Percentiles rank a stretch among this genome's conserved stretches.
These are phyloP conservation scores for Apis florea DNA, from an alignment of 1,140 invertebrate genomes.

Conservation along the genomic window DNA sequence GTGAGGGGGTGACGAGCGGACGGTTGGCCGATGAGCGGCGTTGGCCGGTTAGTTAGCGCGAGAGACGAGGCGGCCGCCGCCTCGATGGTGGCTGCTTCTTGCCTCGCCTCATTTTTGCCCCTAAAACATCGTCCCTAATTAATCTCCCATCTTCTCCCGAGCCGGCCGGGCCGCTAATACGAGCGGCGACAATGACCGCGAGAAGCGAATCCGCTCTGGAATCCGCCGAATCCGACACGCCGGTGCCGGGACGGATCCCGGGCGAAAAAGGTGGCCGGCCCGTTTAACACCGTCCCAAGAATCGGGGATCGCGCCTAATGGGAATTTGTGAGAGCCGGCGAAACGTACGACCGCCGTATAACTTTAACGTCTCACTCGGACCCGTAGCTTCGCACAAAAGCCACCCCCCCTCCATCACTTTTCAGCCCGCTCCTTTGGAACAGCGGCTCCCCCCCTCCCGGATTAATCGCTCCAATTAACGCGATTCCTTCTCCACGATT, in stretches of 20 bases:
- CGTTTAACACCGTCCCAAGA: constrained; percentile 59
- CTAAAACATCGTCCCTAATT: constrained; percentile 77
- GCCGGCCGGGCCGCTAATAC: constrained; percentile 41
- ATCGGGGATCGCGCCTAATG: constrained; percentile 44
- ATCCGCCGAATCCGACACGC: constrained; percentile 62
- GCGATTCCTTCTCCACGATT: not conserved
- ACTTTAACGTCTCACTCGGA: constrained; percentile 45
- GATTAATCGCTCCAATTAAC: constrained; percentile 57
- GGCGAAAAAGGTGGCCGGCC: constrained; percentile 45
- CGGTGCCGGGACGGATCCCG: constrained; percentile 38
- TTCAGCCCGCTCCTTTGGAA: not conserved
- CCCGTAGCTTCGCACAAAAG: not conserved
- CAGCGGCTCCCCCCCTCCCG: not conserved
- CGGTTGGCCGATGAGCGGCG: constrained; percentile 48
- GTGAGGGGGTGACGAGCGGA: constrained; percentile 66
- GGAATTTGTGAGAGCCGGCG: constrained; percentile 43
- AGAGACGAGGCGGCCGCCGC: constrained; percentile 56
- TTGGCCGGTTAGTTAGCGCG: constrained; percentile 70
- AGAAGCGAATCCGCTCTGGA: constrained; percentile 39
- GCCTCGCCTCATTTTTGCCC: constrained; percentile 72
- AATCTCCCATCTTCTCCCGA: constrained; percentile 66
- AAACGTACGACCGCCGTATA: constrained; percentile 42
- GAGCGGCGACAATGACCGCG: constrained; percentile 61
- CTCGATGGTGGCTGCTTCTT: constrained; percentile 62
- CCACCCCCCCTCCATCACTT: not conserved